Evolutionary conservation across 2,797 vertebrate genomes (phyloP).

Genomic region (Leuciscus waleckii): DNA sequence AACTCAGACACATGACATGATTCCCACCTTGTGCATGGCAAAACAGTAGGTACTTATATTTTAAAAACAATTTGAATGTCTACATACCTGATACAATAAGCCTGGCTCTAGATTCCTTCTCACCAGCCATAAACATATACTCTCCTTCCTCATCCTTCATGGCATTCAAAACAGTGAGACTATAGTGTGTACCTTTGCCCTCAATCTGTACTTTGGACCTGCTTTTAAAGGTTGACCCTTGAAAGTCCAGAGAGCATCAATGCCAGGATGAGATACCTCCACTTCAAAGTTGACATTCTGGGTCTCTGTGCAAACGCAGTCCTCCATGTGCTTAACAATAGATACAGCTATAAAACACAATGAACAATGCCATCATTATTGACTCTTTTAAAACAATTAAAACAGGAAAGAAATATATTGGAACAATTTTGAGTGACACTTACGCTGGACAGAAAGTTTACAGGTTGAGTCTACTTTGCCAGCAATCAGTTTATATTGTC

Average conservation of each 20-base stretch:
- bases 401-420: background rate
- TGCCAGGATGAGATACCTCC: slow-evolving; percentile 91
- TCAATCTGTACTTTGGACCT: slow-evolving; percentile 89
- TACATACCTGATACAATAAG: slow-evolving; percentile 91
- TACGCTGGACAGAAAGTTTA: slow-evolving; percentile 90
- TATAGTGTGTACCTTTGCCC: slow-evolving; percentile 86
- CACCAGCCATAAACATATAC: slow-evolving; percentile 92
- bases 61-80: background rate
- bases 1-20: background rate
- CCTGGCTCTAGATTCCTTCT: slow-evolving; percentile 90
- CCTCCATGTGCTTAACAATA: slow-evolving; percentile 90
- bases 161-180: slow-evolving; percentile 86
- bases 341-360: slow-evolving; percentile 83
- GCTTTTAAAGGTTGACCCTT: slow-evolving; percentile 87
- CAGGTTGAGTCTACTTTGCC: slow-evolving; percentile 94
- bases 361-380: background rate
- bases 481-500: slow-evolving; percentile 88
- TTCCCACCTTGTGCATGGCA: background rate
- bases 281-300: slow-evolving; percentile 92
- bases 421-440: slow-evolving; percentile 53
- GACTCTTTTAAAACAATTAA: background rate
- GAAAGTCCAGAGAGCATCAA: slow-evolving; percentile 93
- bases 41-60: background rate
- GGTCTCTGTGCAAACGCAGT: slow-evolving; percentile 94
- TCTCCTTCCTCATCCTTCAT: slow-evolving; percentile 99